Base-by-base conservation (phyloP, 2,797 vertebrate species). In the Brachyrhaphis roseni region DNA sequence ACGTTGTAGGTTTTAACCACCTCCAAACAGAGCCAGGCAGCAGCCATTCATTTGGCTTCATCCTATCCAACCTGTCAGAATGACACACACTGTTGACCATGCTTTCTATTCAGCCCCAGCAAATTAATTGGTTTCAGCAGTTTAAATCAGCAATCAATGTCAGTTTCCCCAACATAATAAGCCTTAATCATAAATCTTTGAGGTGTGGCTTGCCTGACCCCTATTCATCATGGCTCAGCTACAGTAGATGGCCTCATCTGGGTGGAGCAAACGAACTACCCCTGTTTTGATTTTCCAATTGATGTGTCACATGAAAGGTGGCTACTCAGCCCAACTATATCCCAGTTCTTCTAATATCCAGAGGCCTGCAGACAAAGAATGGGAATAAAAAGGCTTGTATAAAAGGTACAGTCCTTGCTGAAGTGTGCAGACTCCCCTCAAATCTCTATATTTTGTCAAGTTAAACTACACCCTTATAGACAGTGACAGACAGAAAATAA, bases 251-350 rank as follows among this genome's bases (percentile, higher is more conserved):
- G 96, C 96, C 97, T 97, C 96, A 97, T 96, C 95, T 96, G 97
- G 97, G 96, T 96, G 97, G 97, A 97, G 96, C 97, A 97, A 96
- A 96, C 95, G 91, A 94, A 96, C 95, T 94, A 94, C 91, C 96
- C 96, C 96, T 95, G 94, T 97, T 97, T 97, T 96, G 97, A 97
- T 97, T 98, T 98, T 98, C 96, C 96, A 95, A 97, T 94, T 95
- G 94, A 96, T 93, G 96, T 97, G 97, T 97, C 96, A 97, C 96
- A 96, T 96, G 95, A 96, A 94, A 95, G 95, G 85, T 86, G 75
- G 87, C 86, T 91, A 72, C 85, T 85, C 79, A 79, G 73, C 88
- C 78, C 66, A 36, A 31, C 78, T 78, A 76, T 72, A 75, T 74
- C 74, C 80, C 41, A 20, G 83, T 80, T 76, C 79, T 76, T 83